Base-by-base conservation (phyloP, 2,113 vertebrate species). In the Diadophis punctatus region DNA sequence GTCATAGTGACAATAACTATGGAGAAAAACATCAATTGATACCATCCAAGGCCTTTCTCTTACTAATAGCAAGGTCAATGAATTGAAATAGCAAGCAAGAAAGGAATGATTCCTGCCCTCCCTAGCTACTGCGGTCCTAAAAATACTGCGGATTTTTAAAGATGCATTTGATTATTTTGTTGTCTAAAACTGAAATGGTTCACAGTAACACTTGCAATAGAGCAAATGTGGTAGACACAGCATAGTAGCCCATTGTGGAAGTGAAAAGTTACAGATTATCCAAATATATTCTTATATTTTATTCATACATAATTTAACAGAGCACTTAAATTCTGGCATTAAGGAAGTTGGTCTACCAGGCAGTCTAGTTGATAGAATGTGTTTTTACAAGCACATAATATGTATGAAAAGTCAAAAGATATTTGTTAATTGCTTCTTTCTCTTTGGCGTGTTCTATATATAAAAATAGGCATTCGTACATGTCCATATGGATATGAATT, bases 221-320 rank as follows among this genome's bases (percentile, higher is more conserved):
- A 51, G 30, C 30, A 52, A 25, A 63, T 8, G 9, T 43, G 2
- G 49, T 16, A 0, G 0, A 0, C 0, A 0, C 74, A 8, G 91
- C 88, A 52, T 49, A 55, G 68, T n/a, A 60, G n/a, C 10, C 48
- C 49, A 4, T 12, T 0, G 0, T 52, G 49, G 90, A 68, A 39
- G 58, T 9, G 4, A 14, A 52, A 27, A n/a, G 1, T 0, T 5
- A 11, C 8, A 56, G 60, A 1, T 87, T 91, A 0, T 48, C n/a
- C 68, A 88, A 88, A 86, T 90, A 95, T 46, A 0, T 89, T 87
- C 18, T n/a, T 90, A 8, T 89, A 91, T 96, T 68, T 68, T 43
- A 0, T 89, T 87, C 22, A 39, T 90, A 8, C 86, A 91, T 95
- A 84, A 80, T 93, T 74, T 22, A 89, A 58, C 91, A 88, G 51